Evolutionary conservation across 2,888 invertebrate genomes (phyloP), one percentile per base, ranked within the genome.

Genomic region (Geotrupes spiniger): DNA sequence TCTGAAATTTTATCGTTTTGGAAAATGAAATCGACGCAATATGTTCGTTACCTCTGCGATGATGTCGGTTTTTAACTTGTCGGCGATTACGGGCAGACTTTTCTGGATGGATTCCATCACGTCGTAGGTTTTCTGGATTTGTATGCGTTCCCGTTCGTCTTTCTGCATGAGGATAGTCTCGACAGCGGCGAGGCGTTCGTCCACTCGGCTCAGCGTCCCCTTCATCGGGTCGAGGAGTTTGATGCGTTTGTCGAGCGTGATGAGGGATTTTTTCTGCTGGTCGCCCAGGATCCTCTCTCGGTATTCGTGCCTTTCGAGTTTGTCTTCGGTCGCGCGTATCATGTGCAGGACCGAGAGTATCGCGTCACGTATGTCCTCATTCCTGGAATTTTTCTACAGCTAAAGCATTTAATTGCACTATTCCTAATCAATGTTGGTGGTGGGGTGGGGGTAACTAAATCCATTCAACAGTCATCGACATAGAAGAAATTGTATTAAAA

Each of bases 281-380:
- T 92, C 91, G 0, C 89, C 90, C 14, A 90, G 73, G 0, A 83
- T 83, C 54, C 88, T 80, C 69, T 92, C 91, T 8, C 92, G 76
- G 60, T 81, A 83, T 69, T 92, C 92, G 70, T 92, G 92, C 10
- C 92, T 76, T 64, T 92, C 91, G 52, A 92, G 70, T 73, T 91
- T 92, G 65, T 88, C 89, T 54, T 89, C 89, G 41, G 87, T 81
- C 28, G 83, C 79, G 36, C 89, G 80, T 69, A 90, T 85, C 69
- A 89, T 87, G 65, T 88, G 87, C 6, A 89, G 85, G 48, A 92
- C 74, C 12, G 89, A 88, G 53, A 91, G 70, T 68, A 92, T 83
- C 1, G 89, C 89, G 62, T 88, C 86, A 53, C 87, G 81, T 56
- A 89, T 86, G 60, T 85, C 84, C 72, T 83, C 82, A 69, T 83